Evolutionary conservation across 2,888 invertebrate genomes (phyloP), one percentile per base, ranked within the genome.

Genomic region (Callyntrura sp.): DNA sequence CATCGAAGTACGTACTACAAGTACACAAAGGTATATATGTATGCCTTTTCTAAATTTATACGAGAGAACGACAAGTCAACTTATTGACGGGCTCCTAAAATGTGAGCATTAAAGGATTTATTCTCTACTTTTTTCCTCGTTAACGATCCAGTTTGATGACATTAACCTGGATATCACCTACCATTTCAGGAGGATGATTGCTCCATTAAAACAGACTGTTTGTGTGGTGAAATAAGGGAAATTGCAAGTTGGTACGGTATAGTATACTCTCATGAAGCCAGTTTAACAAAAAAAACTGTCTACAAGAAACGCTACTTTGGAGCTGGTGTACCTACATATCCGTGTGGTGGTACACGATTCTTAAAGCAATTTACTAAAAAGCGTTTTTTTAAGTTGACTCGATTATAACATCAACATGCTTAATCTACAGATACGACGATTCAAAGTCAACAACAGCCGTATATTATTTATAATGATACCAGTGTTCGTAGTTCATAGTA

Each of bases 121-220:
- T 73, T 60, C 87, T 48, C 28, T 25, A 20, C 70, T 45, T 78
- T 79, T 35, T 87, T 79, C 79, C 68, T 51, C 45, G 35, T 68
- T 88, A 88, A 81, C 51, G 88, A 88, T 73, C 88, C 70, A 28
- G 81, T 68, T 70, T 88, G 81, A 87, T 88, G 88, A 70, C 82
- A 88, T 88, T 88, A 88, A 88, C 88, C 81, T 79, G 79, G 48
- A 82, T 79, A 70, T 79, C 70, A 70, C 79, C 73, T 73, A 28
- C 70, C 88, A 73, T 82, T 73, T 60, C 68, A 60, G 51, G 55
- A 60, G 70, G 82, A 88, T 81, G 81, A 88, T 88, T 88, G 82
- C 82, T 81, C 87, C 81, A 87, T 87, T 87, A 87, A 81, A 87
- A 65, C 62, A 17, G n/a, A 9, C 78, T 78, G 35, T 55, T 48